Percentiles rank a stretch among this genome's conserved stretches.
phyloP scores from a whole-genome alignment of 2,797 vertebrate genomes.

The Enteromius afrohamiltoni region DNA sequence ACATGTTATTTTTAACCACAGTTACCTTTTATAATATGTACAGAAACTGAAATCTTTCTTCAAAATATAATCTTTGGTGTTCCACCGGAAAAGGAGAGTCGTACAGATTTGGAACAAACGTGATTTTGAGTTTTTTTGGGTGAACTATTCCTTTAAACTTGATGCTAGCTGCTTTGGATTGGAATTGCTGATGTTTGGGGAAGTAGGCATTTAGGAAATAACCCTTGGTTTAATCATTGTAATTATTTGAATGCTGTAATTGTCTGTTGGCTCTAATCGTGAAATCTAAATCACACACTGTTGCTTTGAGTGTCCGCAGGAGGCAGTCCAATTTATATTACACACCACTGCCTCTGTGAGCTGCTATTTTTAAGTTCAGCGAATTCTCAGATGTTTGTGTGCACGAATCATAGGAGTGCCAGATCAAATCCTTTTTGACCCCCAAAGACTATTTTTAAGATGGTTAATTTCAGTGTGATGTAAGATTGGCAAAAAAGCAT shows the following conservation, averaged over 20 bases:
- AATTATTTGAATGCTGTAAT: conserved; percentile 46
- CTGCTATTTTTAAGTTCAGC: not conserved
- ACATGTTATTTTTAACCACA: not conserved
- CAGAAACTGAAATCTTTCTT: not conserved
- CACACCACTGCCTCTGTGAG: not conserved
- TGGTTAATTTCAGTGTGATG: not conserved
- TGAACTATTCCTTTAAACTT: not conserved
- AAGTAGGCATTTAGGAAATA: conserved; percentile 26
- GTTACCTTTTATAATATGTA: not conserved
- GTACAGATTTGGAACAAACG: not conserved
- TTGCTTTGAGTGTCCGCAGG: conserved; percentile 25
- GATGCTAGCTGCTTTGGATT: not conserved
- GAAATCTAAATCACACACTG: conserved; percentile 31
- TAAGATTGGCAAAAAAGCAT: not conserved
- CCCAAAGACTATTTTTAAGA: not conserved
- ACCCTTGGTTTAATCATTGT: conserved; percentile 29
- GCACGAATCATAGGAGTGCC: not conserved
- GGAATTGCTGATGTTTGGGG: not conserved
- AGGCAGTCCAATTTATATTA: conserved; percentile 1
- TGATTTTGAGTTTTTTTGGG: not conserved
- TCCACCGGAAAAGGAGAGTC: not conserved
- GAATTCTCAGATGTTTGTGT: not conserved
- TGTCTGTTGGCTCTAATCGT: conserved; percentile 22
- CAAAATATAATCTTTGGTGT: not conserved
- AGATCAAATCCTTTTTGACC: not conserved